Percentiles rank a stretch among this genome's conserved stretches.
Evolutionary conservation across 92 coral and sea anemone genomes (phyloP).

Genomic region (Porites cylindrica): DNA sequence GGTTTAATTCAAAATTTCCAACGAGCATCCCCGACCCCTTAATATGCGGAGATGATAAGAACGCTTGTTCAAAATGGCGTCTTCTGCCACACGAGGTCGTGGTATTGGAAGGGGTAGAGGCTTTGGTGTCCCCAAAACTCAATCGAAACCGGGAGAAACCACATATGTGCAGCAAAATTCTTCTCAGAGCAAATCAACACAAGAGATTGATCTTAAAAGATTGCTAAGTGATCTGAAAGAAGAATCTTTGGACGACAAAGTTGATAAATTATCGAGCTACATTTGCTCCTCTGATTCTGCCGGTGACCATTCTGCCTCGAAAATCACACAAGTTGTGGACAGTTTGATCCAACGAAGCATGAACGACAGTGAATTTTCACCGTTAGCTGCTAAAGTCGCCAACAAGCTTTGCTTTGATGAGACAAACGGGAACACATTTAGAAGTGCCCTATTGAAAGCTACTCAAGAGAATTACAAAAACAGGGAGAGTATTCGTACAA

Average conservation of each 20-base stretch:
- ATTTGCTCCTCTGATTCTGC: conserved; percentile 35
- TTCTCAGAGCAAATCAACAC: neutral
- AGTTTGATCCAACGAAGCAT: conserved; percentile 67
- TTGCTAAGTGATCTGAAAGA: conserved; percentile 18
- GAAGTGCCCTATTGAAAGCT: conserved; percentile 70
- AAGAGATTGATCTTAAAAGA: conserved; percentile 8
- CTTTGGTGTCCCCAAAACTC: conserved; percentile 26
- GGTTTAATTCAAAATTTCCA: too few relatives aligned
- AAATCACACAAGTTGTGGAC: conserved; percentile 64
- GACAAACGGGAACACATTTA: conserved; percentile 70
- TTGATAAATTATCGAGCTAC: conserved; percentile 21
- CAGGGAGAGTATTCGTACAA: conserved; percentile 65
- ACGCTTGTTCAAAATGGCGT: conserved; percentile 75
- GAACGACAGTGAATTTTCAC: conserved; percentile 70
- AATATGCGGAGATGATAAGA: neutral
- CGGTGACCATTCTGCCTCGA: conserved; percentile 31
- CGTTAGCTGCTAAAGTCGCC: conserved; percentile 65
- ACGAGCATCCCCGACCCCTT: too few relatives aligned
- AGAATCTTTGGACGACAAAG: neutral
- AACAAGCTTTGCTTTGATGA: conserved; percentile 65
- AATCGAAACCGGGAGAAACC: conserved; percentile 65
- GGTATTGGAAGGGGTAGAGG: conserved; percentile 92
- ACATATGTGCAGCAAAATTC: conserved; percentile 2
- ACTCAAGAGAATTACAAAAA: conserved; percentile 89
- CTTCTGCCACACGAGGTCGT: conserved; percentile 74